Percentiles rank a stretch among this genome's conserved stretches.
These are phyloP conservation scores for Sericinus montela DNA, from an alignment of 2,888 invertebrate genomes.

Conservation along the genomic window DNA sequence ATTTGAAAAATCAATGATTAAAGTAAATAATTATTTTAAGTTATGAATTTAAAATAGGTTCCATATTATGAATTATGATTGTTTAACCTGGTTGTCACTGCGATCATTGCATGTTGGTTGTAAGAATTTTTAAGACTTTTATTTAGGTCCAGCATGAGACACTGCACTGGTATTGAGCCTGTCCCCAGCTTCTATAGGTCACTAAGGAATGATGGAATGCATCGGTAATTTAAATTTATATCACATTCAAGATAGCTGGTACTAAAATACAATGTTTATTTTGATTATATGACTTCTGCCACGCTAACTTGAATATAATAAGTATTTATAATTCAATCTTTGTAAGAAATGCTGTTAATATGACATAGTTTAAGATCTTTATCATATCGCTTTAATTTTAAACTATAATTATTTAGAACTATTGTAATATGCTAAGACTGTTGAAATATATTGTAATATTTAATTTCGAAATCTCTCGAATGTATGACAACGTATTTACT, in stretches of 20 bases:
- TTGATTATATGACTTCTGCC: background rate
- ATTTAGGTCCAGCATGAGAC: slow-evolving; percentile 33
- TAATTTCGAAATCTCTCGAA: background rate
- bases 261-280: background rate
- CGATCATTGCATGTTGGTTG: slow-evolving; percentile 11
- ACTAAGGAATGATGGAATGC: slow-evolving; percentile 32
- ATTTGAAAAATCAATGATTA: no score
- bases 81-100: background rate
- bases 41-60: no score
- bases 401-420: slow-evolving; percentile 38
- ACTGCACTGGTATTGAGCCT: slow-evolving; percentile 44
- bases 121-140: background rate
- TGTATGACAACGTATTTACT: no score
- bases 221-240: slow-evolving; percentile 27
- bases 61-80: no score
- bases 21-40: no score
- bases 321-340: slow-evolving; percentile 6
- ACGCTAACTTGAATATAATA: background rate
- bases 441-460: slow-evolving; percentile 48
- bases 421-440: slow-evolving; percentile 56
- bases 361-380: slow-evolving; percentile 31
- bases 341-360: slow-evolving; percentile 32
- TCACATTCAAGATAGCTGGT: slow-evolving; percentile 36
- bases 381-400: slow-evolving; percentile 59
- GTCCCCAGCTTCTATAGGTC: slow-evolving; percentile 25